phyloP scores from a whole-genome alignment of 35 echinoderm and acorn worm species.

The Hemicentrotus pulcherrimus region DNA sequence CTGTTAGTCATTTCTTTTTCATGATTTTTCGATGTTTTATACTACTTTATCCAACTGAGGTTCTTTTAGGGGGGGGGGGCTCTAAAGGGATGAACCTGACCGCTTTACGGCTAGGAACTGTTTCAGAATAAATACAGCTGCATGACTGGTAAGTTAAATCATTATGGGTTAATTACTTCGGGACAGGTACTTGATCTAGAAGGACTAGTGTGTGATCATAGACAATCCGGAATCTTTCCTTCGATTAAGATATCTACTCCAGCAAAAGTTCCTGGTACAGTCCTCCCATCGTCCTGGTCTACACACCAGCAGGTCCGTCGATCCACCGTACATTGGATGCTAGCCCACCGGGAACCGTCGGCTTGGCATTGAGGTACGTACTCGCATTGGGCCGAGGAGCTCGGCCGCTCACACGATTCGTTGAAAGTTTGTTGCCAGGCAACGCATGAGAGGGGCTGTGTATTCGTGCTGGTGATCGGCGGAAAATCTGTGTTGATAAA shows the following conservation, averaged over 20 bases:
- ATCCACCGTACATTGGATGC: not conserved
- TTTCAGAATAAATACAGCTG: no score
- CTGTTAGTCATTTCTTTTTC: no score
- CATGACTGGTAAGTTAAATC: no score
- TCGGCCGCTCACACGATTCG: not conserved
- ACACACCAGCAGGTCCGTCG: not conserved
- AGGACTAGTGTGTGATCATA: not conserved
- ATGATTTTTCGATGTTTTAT: no score
- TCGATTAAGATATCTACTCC: not conserved
- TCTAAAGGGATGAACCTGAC: no score
- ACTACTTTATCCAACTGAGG: no score
- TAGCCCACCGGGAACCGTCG: not conserved
- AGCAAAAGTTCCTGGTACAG: not conserved
- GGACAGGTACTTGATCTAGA: no score
- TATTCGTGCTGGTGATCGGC: not conserved
- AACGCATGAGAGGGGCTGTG: not conserved
- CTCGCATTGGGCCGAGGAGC: not conserved
- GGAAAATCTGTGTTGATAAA: not conserved
- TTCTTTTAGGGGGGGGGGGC: no score
- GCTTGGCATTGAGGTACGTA: not conserved
- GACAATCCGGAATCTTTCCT: not conserved
- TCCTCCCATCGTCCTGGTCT: not conserved
- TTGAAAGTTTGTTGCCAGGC: constrained; percentile 33
- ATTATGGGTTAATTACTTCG: no score
- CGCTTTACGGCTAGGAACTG: no score